Conservation (phyloP, 2,797 vertebrate species). For the Karalla daura region DNA sequence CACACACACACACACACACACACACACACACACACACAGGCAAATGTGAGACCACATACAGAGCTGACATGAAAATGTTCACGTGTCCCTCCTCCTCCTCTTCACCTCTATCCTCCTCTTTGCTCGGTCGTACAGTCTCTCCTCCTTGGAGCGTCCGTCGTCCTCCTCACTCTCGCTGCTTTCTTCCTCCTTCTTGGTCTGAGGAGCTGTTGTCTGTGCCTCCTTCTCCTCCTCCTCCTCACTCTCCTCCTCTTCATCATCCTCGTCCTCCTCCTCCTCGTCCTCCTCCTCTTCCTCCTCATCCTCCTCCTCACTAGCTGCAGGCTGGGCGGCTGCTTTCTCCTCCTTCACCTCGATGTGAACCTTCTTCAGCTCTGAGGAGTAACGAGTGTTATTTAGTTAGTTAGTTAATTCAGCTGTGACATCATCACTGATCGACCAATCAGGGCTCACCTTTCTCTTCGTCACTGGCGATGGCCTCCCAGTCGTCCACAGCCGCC, state of each 20-base stretch:
- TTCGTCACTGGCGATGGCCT: slow-evolving; percentile 77
- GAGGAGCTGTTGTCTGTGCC: slow-evolving; percentile 4
- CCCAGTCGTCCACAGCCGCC: slow-evolving; percentile 74
- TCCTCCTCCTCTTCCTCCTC: slow-evolving; percentile 89
- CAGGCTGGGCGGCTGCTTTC: slow-evolving; percentile 59
- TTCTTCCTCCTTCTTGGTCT: slow-evolving; percentile 80
- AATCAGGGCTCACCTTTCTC: slow-evolving; percentile 75
- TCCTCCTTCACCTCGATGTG: slow-evolving; percentile 97
- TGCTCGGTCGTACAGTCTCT: slow-evolving; percentile 93
- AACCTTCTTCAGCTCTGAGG: slow-evolving; percentile 90
- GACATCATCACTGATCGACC: too few species aligned
- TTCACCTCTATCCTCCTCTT: slow-evolving; percentile 94
- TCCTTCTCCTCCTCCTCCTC: slow-evolving; percentile 82
- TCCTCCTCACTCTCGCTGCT: slow-evolving; percentile 78
- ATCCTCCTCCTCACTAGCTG: slow-evolving; percentile 80
- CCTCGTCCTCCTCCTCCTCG: slow-evolving; percentile 87
- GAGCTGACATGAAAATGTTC: background rate
- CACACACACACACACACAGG: slow-evolving; percentile 12
- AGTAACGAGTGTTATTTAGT: too few species aligned
- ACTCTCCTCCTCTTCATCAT: slow-evolving; percentile 83
- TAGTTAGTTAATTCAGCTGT: too few species aligned
- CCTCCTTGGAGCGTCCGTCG: slow-evolving; percentile 92
- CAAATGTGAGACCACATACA: too few species aligned
- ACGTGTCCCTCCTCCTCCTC: background rate
- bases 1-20: slow-evolving; percentile 14